Base-by-base conservation (phyloP, 2,888 invertebrate species). In the Griposia aprilina region DNA sequence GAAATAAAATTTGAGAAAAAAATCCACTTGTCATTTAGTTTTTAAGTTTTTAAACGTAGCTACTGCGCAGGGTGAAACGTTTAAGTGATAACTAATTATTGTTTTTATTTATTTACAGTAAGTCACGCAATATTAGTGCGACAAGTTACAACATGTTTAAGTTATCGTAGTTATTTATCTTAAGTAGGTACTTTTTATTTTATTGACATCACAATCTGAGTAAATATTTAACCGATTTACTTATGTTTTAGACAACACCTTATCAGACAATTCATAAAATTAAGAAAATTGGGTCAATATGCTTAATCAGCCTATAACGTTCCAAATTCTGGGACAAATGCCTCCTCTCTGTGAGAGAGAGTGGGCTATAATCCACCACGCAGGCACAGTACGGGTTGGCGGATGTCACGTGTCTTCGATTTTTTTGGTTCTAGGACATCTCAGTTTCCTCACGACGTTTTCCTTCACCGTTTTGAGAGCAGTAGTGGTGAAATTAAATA, bases 101-200 rank as follows among this genome's bases (percentile, higher is more conserved):
- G 10, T 17, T 26, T 45, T 52, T 7, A 60, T 74, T 59, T 66
- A 48, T 36, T 59, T 65, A 81, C 41, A 26, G 48, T 11, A 6
- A 59, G 4, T 45, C 26, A 68, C 23, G n/a, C 45, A 57, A 36
- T 63, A 41, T 17, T 11, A 10, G 69, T 68, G 62, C 36, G 30
- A 72, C 72, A 55, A 68, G 84, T 81, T 55, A 5, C n/a, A 17
- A 50, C 79, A 60, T 26, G 73, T 79, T 72, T 2, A 5, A 50
- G n/a, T 59, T 70, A 66, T 67, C 10, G 13, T n/a, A 3, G 26
- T 59, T 48, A 20, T 59, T 30, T 80, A 57, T 59, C 15, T 57
- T 45, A 6, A 4, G 48, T 66, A 11, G 0, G 11, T 41, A 10
- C 5, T 45, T 17, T 15, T 60, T 52, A 30, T 52, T 55, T 74